phyloP scores from a whole-genome alignment of 1,140 invertebrate genomes.

The Adoxophyes honmai region DNA sequence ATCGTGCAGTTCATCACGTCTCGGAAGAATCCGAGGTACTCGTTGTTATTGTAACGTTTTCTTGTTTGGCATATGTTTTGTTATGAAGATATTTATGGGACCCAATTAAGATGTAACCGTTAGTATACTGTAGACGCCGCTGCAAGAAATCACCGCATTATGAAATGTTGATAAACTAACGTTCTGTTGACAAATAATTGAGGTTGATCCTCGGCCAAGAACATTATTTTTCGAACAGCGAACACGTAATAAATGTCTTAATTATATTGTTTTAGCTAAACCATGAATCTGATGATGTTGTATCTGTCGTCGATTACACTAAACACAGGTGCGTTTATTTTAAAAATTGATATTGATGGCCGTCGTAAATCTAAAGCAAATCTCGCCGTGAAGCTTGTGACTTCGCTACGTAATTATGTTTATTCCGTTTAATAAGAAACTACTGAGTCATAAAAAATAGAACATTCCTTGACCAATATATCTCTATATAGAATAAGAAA shows the following conservation, averaged over 20 bases:
- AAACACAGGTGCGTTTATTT: not conserved
- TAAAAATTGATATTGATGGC: not conserved
- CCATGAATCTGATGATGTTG: not conserved
- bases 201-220: slow-evolving; percentile 32
- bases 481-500: slow-evolving; percentile 66
- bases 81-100: slow-evolving; percentile 15
- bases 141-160: slow-evolving; percentile 13
- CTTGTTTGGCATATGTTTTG: slow-evolving; percentile 23
- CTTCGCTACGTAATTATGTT: not conserved
- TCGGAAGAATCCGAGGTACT: slow-evolving; percentile 5
- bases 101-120: slow-evolving; percentile 10
- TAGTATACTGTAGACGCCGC: not conserved
- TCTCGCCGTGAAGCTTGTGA: not conserved
- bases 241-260: slow-evolving; percentile 38
- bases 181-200: slow-evolving; percentile 27
- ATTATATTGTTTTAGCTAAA: slow-evolving; percentile 26
- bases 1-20: slow-evolving; percentile 16
- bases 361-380: not conserved
- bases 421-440: slow-evolving; percentile 5
- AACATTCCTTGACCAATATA: slow-evolving; percentile 57
- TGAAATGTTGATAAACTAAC: slow-evolving; percentile 17
- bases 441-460: slow-evolving; percentile 10
- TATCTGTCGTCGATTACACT: not conserved
- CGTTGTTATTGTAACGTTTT: slow-evolving; percentile 15
- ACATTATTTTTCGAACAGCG: slow-evolving; percentile 31